Conservation (phyloP, 2,888 invertebrate genomes). For the Smittia aterrima region DNA sequence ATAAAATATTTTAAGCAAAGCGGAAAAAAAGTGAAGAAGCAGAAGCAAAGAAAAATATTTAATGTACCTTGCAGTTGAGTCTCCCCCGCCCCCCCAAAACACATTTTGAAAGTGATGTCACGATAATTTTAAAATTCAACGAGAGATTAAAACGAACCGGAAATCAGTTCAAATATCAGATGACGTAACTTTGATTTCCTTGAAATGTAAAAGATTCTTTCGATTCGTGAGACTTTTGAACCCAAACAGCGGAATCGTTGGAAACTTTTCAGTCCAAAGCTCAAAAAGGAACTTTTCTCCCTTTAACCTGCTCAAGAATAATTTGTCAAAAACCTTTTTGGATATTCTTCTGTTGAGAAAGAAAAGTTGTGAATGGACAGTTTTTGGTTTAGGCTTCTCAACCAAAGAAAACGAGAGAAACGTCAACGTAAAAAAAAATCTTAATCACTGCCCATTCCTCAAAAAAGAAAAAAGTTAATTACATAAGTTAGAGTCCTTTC, state of each 20-base stretch:
- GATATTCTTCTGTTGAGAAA: too few species aligned
- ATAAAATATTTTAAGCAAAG: conserved; percentile 37
- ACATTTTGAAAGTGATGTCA: neutral
- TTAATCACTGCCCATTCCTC: conserved; percentile 38
- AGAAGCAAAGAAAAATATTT: conserved; percentile 26
- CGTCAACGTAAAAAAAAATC: conserved; percentile 14
- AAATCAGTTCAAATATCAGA: too few species aligned
- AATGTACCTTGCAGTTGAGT: conserved; percentile 40
- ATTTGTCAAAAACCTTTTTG: too few species aligned
- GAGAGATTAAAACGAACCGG: too few species aligned
- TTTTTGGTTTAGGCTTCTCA: too few species aligned
- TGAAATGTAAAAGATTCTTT: neutral
- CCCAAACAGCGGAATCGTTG: conserved; percentile 19
- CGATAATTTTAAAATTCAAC: too few species aligned
- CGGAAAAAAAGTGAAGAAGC: conserved; percentile 5
- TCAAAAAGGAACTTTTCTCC: too few species aligned
- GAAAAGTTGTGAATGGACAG: too few species aligned
- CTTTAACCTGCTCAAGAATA: too few species aligned
- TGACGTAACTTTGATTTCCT: too few species aligned
- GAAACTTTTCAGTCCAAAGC: conserved; percentile 16
- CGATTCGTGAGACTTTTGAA: conserved; percentile 27
- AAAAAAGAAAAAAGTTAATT: neutral
- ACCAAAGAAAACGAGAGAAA: neutral
- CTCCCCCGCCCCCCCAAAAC: neutral
- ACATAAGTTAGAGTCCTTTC: neutral